These are phyloP conservation scores for Drosophila mercatorum DNA, from an alignment of 2,888 invertebrate genomes.

Conservation along the genomic window DNA sequence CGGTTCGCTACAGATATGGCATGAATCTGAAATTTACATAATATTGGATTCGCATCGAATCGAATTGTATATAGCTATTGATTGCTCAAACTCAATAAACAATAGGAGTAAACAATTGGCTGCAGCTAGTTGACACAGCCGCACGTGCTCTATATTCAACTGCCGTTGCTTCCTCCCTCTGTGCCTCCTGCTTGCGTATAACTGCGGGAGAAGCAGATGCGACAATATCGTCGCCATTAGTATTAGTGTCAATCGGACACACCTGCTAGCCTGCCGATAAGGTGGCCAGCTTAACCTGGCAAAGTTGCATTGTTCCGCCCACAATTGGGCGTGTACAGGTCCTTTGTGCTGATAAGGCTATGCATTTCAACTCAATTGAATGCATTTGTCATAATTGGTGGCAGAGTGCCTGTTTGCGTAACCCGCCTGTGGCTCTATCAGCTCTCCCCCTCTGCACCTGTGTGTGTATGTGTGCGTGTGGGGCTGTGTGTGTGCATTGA, in stretches of 20 bases:
- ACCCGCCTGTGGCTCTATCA: neutral
- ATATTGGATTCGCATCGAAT: too few species aligned
- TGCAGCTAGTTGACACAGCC: slow-evolving; percentile 7
- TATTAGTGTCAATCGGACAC: slow-evolving; percentile 33
- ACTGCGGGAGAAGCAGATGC: neutral
- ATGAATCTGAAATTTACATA: too few species aligned
- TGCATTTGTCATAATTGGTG: slow-evolving; percentile 77
- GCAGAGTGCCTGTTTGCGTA: slow-evolving; percentile 9
- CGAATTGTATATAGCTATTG: neutral
- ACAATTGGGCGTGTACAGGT: slow-evolving; percentile 25
- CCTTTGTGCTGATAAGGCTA: slow-evolving; percentile 53
- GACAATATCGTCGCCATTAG: slow-evolving; percentile 21
- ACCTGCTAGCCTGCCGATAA: slow-evolving; percentile 46
- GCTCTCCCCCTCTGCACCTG: neutral
- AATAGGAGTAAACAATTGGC: neutral
- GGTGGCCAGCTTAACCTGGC: slow-evolving; percentile 6
- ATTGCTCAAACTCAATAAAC: slow-evolving; percentile 10
- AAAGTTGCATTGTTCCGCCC: slow-evolving; percentile 10
- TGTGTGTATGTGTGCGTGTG: neutral
- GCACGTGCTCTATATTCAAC: neutral
- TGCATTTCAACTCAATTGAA: slow-evolving; percentile 66
- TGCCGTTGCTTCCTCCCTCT: neutral
- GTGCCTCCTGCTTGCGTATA: slow-evolving; percentile 2
- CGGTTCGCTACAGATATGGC: too few species aligned
- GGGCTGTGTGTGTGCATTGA: slow-evolving; percentile 7